Conservation (phyloP, 2,113 vertebrate genomes). For the Phrynosoma platyrhinos region DNA sequence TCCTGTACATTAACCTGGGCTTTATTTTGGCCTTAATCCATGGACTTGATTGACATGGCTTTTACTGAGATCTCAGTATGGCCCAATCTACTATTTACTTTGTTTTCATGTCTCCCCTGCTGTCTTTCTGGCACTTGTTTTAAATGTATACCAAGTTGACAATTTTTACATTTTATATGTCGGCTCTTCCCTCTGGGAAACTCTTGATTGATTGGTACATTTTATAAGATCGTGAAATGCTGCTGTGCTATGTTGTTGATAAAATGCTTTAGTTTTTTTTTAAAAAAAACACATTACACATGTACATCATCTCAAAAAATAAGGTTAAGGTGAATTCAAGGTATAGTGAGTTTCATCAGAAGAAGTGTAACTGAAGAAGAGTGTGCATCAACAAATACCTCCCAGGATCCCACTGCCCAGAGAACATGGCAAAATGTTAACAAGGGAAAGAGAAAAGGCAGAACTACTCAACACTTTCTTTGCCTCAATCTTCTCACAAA, state of each 20-base stretch:
- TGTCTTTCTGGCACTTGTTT: neutral
- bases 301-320: neutral
- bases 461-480: too few relatives aligned
- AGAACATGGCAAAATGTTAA: too few relatives aligned
- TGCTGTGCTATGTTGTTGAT: neutral
- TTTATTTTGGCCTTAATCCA: neutral
- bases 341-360: neutral
- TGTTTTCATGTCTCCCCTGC: neutral
- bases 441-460: too few relatives aligned
- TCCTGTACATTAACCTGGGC: neutral
- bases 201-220: neutral
- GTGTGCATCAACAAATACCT: neutral
- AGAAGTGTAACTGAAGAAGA: neutral
- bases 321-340: constrained; percentile 1
- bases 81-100: neutral
- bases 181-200: neutral
- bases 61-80: neutral
- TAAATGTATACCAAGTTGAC: neutral
- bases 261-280: neutral
- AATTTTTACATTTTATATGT: neutral
- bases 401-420: too few relatives aligned
- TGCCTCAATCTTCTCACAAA: too few relatives aligned
- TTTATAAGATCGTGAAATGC: neutral
- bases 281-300: neutral
- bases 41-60: neutral